Base-by-base conservation (phyloP, 2,888 invertebrate species). In the Epinotia brunnichana region DNA sequence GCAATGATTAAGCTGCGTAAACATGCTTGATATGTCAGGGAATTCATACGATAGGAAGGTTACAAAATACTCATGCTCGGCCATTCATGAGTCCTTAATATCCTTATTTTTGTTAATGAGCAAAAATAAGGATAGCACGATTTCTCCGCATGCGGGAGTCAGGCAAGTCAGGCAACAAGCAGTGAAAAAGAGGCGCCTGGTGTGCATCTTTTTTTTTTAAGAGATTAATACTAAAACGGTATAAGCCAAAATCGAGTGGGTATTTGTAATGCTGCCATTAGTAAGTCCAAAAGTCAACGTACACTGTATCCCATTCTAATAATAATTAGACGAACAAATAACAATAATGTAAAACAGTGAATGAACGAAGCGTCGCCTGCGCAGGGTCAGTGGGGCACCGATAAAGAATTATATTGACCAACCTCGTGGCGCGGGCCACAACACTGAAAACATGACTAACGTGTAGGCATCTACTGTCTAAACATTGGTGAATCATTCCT, bases 311-410 rank as follows among this genome's bases (percentile, higher is more conserved):
- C 10, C 63, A 70, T 56, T 64, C 51, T 70, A 70, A 62, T 68
- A 61, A 68, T 57, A 61, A 72, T 67, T 67, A 60, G 66, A 21
- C 61, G 53, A 61, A n/a, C 56, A 56, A 59, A 73, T 69, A 69
- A 72, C 48, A 60, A 56, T 29, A 62, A 48, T 62, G 59, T 57
- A 62, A 69, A 73, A 68, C 59, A 53, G 64, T 74, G 70, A 74
- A 74, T 68, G 74, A 68, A 68, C 59, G 51, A 53, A 53, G 57
- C 48, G 57, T 54, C 60, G 64, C 39, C 44, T 41, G 76, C 60
- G 76, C 63, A 74, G 69, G 76, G 76, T 77, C 75, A 77, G 73
- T 77, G 63, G 77, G 74, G 57, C 77, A 70, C 10, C 64, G 77
- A 77, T 77, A 77, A 77, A 70, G 69, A 62, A 66, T 17, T 56